Evolutionary conservation across 2,888 invertebrate species (phyloP), one percentile per base, ranked within the genome.

Genomic region (Cinara cedri): DNA sequence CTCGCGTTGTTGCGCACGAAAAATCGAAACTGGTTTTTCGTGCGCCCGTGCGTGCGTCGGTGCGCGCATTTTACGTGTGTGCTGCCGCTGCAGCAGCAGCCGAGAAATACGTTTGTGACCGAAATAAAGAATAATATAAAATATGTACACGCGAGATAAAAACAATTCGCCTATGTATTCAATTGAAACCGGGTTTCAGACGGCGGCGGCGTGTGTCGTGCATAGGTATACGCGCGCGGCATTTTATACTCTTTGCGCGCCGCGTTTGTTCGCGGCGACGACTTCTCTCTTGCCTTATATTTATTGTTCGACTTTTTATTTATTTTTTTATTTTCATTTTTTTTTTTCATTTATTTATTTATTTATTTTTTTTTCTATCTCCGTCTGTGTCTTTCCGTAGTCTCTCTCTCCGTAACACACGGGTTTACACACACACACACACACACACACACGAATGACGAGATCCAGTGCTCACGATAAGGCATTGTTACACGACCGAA

Each of bases 121-220:
- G 9, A 75, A 78, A 78, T 78, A 70, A 70, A 78, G 60, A 78
- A 68, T n/a, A n/a, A n/a, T 66, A 63, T 63, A 76, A 68, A 66
- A 78, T 44, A 70, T 66, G 55, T 66, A 66, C 57, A 54, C 10
- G 6, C 63, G 44, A 76, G 76, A 76, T 76, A 76, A 76, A 76
- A 76, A 76, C 76, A 76, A 76, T 76, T 76, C 78, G 78, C 78
- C 60, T 70, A 78, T 78, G n/a, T n/a, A 78, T 78, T 70, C 78
- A 78, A 70, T 60, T 78, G 78, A 78, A 78, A 78, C 70, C 76
- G 10, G 57, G 76, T 76, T 66, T 26, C 76, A 57, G 34, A 66
- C 26, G 34, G 66, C 57, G 76, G 65, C 44, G 60, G n/a, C n/a
- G n/a, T n/a, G n/a, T n/a, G n/a, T n/a, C n/a, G n/a, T n/a, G n/a